phyloP scores from a whole-genome alignment of 1,140 invertebrate genomes.

The Trichonephila inaurata region DNA sequence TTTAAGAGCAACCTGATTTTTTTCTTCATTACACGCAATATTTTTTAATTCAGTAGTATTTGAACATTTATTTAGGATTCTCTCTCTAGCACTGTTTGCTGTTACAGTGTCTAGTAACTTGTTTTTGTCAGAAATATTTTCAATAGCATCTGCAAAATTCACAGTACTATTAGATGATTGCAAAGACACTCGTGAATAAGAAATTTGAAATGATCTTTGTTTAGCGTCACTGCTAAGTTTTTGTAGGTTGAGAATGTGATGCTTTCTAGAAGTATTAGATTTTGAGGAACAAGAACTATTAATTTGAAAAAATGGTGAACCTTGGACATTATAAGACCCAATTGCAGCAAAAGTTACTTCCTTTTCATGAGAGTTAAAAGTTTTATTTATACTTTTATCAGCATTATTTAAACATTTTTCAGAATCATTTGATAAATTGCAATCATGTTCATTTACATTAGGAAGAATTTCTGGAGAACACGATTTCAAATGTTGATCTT shows the following conservation, averaged over 20 bases:
- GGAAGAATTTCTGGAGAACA: neutral
- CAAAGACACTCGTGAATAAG: neutral
- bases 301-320: neutral
- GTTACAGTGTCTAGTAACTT: neutral
- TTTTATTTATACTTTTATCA: neutral
- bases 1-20: too few relatives aligned
- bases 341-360: neutral
- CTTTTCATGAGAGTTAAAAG: constrained; percentile 2
- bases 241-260: neutral
- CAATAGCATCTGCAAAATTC: neutral
- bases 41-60: neutral
- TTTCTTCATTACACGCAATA: too few relatives aligned
- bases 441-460: neutral
- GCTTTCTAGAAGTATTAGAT: neutral
- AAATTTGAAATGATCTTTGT: neutral
- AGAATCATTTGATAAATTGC: neutral
- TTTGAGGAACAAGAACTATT: neutral
- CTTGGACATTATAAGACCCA: neutral
- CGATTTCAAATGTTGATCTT: neutral
- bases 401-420: neutral
- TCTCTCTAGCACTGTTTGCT: neutral
- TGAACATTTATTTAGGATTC: neutral
- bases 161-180: too few relatives aligned
- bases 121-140: neutral
- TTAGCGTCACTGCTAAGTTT: neutral